A percentile compares a stretch with the other conserved stretches of the same genome.
These are phyloP conservation scores for Falco cherrug DNA, from an alignment of 2,797 vertebrate species.

Conservation along the genomic window DNA sequence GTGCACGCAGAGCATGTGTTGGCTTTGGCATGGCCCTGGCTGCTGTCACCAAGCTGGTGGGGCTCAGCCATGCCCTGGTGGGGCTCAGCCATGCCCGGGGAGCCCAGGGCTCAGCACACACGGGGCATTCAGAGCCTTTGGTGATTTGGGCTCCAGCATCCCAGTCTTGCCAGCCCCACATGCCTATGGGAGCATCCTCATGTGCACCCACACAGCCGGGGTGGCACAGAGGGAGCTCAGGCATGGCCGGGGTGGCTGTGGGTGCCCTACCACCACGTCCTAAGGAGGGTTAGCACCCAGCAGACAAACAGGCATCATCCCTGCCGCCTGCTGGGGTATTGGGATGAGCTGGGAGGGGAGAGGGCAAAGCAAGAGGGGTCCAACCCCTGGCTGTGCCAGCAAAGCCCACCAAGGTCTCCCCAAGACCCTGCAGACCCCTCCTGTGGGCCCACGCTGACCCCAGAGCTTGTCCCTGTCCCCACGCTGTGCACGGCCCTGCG, in stretches of 20 bases:
- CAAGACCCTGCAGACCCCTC: fast-evolving
- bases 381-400: neutral
- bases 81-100: fast-evolving
- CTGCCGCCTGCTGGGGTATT: fast-evolving
- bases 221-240: neutral
- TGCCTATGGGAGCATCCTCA: fast-evolving
- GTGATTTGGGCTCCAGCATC: neutral
- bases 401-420: neutral
- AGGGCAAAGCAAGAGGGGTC: neutral
- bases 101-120: neutral
- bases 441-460: fast-evolving
- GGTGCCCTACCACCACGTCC: fast-evolving
- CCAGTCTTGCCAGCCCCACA: fast-evolving
- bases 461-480: neutral
- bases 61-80: neutral
- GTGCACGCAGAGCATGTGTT: fast-evolving
- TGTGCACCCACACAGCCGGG: fast-evolving
- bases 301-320: neutral
- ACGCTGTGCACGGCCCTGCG: fast-evolving
- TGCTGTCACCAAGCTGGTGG: neutral
- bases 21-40: fast-evolving
- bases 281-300: neutral
- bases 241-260: fast-evolving
- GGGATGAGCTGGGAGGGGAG: neutral
- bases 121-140: neutral